Percentiles rank a stretch among this genome's conserved stretches.
Conservation (phyloP, 37 sponge, comb jelly and placozoan genomes). For the Crambe crambe region DNA sequence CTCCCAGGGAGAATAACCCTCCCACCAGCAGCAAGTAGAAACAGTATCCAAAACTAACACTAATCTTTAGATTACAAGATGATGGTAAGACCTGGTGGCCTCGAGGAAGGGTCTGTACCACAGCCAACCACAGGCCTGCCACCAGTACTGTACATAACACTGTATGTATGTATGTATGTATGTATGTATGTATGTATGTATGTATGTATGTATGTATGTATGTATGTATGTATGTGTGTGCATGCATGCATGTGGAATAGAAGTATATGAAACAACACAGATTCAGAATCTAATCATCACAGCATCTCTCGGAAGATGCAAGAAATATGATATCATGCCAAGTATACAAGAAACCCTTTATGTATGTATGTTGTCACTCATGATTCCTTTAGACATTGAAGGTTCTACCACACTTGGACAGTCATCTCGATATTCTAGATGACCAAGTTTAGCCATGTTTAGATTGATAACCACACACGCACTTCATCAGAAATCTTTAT, state of each 20-base stretch:
- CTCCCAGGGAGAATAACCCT: slow-evolving; percentile 62
- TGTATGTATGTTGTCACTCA: too few species aligned
- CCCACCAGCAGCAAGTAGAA: slow-evolving; percentile 64
- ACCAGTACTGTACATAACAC: slow-evolving; percentile 75
- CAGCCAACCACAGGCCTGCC: slow-evolving; percentile 80
- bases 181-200: slow-evolving; percentile 8
- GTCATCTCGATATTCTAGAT: too few species aligned
- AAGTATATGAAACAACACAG: background rate
- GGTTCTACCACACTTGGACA: too few species aligned
- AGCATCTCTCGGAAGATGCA: too few species aligned
- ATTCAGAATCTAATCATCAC: too few species aligned
- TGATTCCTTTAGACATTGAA: too few species aligned
- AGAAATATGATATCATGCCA: too few species aligned
- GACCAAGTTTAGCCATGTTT: too few species aligned
- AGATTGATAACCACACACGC: too few species aligned
- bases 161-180: slow-evolving; percentile 1
- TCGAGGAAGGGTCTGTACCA: slow-evolving; percentile 48
- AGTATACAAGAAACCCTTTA: too few species aligned
- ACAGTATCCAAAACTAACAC: slow-evolving; percentile 54
- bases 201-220: slow-evolving; percentile 4
- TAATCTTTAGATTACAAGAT: background rate
- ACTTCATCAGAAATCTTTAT: too few species aligned
- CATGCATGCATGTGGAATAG: background rate
- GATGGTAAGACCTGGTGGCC: background rate
- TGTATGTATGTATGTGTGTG: background rate